Evolutionary conservation across 2,797 vertebrate genomes (phyloP).

Genomic region (Nasua narica): DNA sequence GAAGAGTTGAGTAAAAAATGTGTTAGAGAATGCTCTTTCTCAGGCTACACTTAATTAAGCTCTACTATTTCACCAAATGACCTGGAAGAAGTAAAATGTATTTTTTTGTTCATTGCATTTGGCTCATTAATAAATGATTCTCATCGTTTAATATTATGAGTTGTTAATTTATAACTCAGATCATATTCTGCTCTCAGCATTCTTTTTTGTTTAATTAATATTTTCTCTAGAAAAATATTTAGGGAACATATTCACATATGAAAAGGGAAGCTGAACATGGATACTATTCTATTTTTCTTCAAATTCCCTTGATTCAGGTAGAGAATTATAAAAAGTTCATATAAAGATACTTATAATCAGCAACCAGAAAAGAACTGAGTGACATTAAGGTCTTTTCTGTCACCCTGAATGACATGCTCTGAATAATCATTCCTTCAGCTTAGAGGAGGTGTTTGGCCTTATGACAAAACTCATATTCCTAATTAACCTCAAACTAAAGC

Average conservation of each 20-base stretch:
- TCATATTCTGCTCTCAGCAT: neutral
- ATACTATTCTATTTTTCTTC: neutral
- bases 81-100: slow-evolving; percentile 31
- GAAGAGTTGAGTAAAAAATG: slow-evolving; percentile 5
- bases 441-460: neutral
- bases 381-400: neutral
- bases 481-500: slow-evolving; percentile 2
- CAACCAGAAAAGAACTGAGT: neutral
- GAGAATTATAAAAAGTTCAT: neutral
- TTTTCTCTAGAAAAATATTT: slow-evolving; percentile 8
- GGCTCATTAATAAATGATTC: neutral
- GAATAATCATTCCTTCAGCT: neutral
- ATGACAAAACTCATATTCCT: neutral
- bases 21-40: slow-evolving; percentile 16
- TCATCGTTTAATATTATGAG: neutral
- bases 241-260: neutral
- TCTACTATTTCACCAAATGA: slow-evolving; percentile 15
- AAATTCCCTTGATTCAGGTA: slow-evolving; percentile 25
- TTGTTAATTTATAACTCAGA: neutral
- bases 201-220: slow-evolving; percentile 4
- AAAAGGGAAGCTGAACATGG: neutral
- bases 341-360: neutral
- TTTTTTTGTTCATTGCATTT: neutral
- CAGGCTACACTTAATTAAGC: neutral
- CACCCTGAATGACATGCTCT: neutral